A percentile compares a stretch with the other conserved stretches of the same genome.
Conservation (phyloP, 1,140 invertebrate genomes). For the Monochamus saltuarius region DNA sequence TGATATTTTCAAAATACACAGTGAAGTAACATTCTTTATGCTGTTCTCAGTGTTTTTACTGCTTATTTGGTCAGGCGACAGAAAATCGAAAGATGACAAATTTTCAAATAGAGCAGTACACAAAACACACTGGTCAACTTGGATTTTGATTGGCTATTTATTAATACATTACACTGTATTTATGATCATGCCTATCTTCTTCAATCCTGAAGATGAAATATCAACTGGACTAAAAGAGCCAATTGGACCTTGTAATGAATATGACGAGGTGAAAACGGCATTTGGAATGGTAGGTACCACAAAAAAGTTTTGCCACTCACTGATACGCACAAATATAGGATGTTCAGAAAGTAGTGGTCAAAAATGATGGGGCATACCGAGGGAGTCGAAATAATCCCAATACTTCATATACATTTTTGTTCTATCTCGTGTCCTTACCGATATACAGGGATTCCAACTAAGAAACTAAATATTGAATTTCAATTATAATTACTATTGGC, state of each 20-base stretch:
- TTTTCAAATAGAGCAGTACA: slow-evolving; percentile 19
- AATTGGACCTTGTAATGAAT: slow-evolving; percentile 70
- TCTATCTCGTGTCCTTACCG: too few species aligned
- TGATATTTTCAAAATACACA: slow-evolving; percentile 66
- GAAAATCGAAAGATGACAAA: slow-evolving; percentile 41
- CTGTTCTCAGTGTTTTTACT: slow-evolving; percentile 62
- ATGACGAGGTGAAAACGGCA: slow-evolving; percentile 60
- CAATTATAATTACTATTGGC: too few species aligned
- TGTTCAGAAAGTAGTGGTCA: too few species aligned
- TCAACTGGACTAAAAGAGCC: slow-evolving; percentile 73
- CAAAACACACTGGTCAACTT: slow-evolving; percentile 52
- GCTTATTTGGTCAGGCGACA: slow-evolving; percentile 60
- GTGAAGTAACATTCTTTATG: slow-evolving; percentile 69
- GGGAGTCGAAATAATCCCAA: too few species aligned
- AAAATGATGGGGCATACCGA: too few species aligned
- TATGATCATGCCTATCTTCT: slow-evolving; percentile 58
- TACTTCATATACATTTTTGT: too few species aligned
- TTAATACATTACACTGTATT: slow-evolving; percentile 57
- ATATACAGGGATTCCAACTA: too few species aligned
- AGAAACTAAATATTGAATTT: too few species aligned
- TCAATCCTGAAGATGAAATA: slow-evolving; percentile 67
- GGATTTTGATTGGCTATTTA: slow-evolving; percentile 54
- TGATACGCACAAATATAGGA: too few species aligned
- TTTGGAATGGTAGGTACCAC: slow-evolving; percentile 61
- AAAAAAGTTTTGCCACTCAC: background rate